Evolutionary conservation across 2,888 invertebrate genomes (phyloP).

Genomic region (Thecocarcelia acutangulata): DNA sequence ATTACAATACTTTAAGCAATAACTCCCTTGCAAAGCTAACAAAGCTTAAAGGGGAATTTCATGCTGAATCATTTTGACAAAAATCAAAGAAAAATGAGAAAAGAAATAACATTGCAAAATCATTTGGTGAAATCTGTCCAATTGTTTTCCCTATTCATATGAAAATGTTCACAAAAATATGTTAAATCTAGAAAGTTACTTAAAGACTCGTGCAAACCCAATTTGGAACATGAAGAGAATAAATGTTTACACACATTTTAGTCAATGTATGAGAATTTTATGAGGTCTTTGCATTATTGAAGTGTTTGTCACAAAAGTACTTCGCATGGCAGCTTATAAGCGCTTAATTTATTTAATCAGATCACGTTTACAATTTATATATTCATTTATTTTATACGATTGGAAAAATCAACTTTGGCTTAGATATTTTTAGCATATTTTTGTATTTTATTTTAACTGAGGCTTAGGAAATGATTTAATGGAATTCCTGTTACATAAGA

Average conservation of each 20-base stretch:
- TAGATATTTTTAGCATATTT: background rate
- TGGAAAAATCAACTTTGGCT: slow-evolving; percentile 37
- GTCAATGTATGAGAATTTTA: slow-evolving; percentile 12
- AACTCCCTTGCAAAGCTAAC: too few relatives aligned
- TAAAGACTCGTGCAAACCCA: slow-evolving; percentile 33
- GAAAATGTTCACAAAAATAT: slow-evolving; percentile 49
- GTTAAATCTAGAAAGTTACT: slow-evolving; percentile 14
- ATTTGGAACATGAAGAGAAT: slow-evolving; percentile 14
- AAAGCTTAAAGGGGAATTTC: background rate
- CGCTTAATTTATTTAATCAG: slow-evolving; percentile 76
- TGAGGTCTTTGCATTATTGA: background rate
- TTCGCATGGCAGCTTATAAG: slow-evolving; percentile 2
- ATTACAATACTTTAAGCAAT: too few relatives aligned
- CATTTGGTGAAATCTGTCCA: background rate
- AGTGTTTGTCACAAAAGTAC: background rate
- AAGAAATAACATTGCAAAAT: background rate
- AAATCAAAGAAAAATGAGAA: background rate
- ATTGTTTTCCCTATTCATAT: slow-evolving; percentile 2
- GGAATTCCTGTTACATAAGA: too few relatives aligned
- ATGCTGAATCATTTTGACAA: slow-evolving; percentile 5
- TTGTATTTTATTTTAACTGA: background rate
- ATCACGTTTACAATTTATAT: slow-evolving; percentile 73
- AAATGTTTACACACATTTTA: slow-evolving; percentile 16
- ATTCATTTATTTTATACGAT: slow-evolving; percentile 34
- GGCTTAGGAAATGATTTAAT: too few relatives aligned